Conservation (phyloP, 35 echinoderm and acorn worm species). For the Apostichopus californicus region DNA sequence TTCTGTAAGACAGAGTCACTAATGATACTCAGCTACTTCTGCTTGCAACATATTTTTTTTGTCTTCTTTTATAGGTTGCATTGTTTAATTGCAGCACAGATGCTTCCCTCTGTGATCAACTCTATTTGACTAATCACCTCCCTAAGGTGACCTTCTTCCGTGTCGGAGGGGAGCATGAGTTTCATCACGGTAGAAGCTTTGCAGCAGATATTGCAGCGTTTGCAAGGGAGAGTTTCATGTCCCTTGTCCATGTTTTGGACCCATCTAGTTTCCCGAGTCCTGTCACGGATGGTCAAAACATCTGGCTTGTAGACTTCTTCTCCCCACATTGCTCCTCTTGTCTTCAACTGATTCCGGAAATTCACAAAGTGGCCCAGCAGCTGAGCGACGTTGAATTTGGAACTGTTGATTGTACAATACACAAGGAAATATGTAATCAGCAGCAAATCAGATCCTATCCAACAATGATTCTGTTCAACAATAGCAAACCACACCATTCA, state of each 20-base stretch:
- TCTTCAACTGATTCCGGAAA: slow-evolving; percentile 81
- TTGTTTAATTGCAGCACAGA: slow-evolving; percentile 81
- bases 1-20: too few species aligned
- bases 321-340: slow-evolving; percentile 96
- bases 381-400: slow-evolving; percentile 81
- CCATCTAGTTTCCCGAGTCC: slow-evolving; percentile 79
- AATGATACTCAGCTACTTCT: too few species aligned
- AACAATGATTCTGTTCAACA: slow-evolving; percentile 85
- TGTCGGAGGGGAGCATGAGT: slow-evolving; percentile 77
- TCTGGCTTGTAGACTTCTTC: slow-evolving; percentile 99
- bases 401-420: slow-evolving; percentile 95
- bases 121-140: slow-evolving; percentile 65
- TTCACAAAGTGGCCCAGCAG: slow-evolving; percentile 64
- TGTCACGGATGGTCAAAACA: slow-evolving; percentile 70
- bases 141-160: slow-evolving; percentile 90
- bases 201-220: slow-evolving; percentile 94
- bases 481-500: slow-evolving; percentile 76
- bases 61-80: slow-evolving; percentile 64
- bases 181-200: slow-evolving; percentile 89
- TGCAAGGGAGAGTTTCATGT: slow-evolving; percentile 71
- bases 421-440: slow-evolving; percentile 70
- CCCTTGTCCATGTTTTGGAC: slow-evolving; percentile 76
- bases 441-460: slow-evolving; percentile 90
- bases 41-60: background rate
- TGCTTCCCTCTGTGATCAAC: slow-evolving; percentile 55